Evolutionary conservation across 1,140 invertebrate genomes (phyloP).

Genomic region (Lasioglossum albipes): DNA sequence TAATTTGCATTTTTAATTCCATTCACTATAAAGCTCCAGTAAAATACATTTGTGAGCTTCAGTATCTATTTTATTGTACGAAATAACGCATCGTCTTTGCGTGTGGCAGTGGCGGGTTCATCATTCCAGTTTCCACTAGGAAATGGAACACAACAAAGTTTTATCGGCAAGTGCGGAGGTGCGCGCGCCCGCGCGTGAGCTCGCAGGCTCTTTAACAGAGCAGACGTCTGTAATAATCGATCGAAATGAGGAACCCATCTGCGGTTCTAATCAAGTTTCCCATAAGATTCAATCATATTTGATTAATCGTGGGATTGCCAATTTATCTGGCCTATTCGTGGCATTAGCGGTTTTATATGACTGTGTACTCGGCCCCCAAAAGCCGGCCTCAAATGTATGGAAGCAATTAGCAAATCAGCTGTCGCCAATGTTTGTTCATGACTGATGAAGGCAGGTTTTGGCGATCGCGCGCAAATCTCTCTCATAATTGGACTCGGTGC

Average conservation of each 20-base stretch:
- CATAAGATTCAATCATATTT: conserved; percentile 56
- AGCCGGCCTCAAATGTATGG: conserved; percentile 54
- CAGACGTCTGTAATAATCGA: conserved; percentile 14
- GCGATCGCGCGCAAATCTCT: conserved; percentile 22
- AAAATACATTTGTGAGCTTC: too few species aligned
- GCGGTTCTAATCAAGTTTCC: conserved; percentile 48
- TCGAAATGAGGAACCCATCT: conserved; percentile 25
- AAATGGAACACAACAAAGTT: not conserved
- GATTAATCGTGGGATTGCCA: conserved; percentile 60
- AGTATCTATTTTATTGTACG: not conserved
- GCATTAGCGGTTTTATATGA: conserved; percentile 52
- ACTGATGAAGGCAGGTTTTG: conserved; percentile 64
- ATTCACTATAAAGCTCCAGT: too few species aligned
- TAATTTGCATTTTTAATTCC: too few species aligned
- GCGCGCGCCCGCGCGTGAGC: not conserved
- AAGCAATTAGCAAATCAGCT: conserved; percentile 66
- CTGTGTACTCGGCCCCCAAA: conserved; percentile 34
- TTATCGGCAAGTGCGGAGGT: not conserved
- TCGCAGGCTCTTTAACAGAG: not conserved
- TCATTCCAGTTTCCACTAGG: not conserved
- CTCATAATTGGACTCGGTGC: conserved; percentile 22
- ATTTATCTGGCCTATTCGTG: conserved; percentile 60
- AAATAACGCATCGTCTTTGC: not conserved
- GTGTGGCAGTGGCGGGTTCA: too few species aligned
- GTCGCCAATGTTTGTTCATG: conserved; percentile 58